A percentile compares a stretch with the other conserved stretches of the same genome.
phyloP scores from a whole-genome alignment of 1,140 invertebrate genomes.

The Aleiodes sp. region DNA sequence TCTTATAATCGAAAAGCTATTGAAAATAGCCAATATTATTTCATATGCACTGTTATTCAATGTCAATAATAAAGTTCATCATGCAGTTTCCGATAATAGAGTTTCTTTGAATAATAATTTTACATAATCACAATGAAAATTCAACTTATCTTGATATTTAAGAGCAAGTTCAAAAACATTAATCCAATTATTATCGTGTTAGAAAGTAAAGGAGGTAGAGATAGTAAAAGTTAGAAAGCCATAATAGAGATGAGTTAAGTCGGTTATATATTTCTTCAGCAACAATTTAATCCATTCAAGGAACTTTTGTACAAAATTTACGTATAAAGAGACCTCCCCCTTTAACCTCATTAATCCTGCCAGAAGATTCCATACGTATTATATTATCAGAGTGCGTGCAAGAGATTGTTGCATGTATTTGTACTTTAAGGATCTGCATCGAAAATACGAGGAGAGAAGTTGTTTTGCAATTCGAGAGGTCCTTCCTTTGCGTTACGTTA shows the following conservation, averaged over 20 bases:
- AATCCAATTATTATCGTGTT: conserved; percentile 30
- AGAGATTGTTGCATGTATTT: too few relatives aligned
- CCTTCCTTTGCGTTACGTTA: too few relatives aligned
- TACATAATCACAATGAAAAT: not conserved
- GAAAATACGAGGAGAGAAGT: not conserved
- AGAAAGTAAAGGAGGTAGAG: conserved; percentile 16
- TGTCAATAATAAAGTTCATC: too few relatives aligned
- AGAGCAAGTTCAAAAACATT: not conserved
- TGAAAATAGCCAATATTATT: too few relatives aligned
- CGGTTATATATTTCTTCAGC: not conserved
- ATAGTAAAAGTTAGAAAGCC: conserved; percentile 28
- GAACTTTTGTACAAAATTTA: too few relatives aligned
- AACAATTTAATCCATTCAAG: not conserved
- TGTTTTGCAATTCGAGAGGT: not conserved
- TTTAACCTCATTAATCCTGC: too few relatives aligned
- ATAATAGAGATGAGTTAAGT: not conserved
- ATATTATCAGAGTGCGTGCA: too few relatives aligned
- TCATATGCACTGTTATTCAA: too few relatives aligned
- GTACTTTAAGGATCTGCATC: not conserved
- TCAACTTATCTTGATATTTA: not conserved
- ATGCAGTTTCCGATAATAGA: not conserved
- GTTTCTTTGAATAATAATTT: not conserved
- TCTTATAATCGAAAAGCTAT: too few relatives aligned
- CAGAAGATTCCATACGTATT: too few relatives aligned
- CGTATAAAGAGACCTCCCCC: too few relatives aligned